Percentiles rank a stretch among this genome's conserved stretches.
These are phyloP conservation scores for Nothobranchius kuhntae DNA, from an alignment of 2,113 vertebrate genomes.

Conservation along the genomic window DNA sequence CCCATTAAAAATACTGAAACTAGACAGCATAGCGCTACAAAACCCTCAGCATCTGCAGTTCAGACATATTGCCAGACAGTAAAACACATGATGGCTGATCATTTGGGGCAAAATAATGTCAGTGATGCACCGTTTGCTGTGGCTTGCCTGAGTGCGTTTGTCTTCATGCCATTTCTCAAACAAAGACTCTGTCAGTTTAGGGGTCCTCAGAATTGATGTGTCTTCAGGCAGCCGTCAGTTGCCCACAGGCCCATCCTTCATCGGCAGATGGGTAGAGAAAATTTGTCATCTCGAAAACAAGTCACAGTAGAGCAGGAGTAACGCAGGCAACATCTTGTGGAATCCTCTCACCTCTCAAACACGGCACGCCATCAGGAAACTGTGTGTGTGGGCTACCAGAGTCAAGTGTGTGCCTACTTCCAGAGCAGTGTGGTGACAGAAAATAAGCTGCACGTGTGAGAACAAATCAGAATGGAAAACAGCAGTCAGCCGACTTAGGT, in stretches of 20 bases:
- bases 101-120: conserved; percentile 62
- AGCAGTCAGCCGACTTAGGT: conserved; percentile 2
- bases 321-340: conserved; percentile 37
- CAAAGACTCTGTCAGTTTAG: conserved; percentile 60
- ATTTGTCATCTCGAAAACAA: conserved; percentile 62
- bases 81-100: conserved; percentile 62
- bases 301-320: conserved; percentile 37
- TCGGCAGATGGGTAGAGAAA: conserved; percentile 63
- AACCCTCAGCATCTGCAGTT: conserved; percentile 27
- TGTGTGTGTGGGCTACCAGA: conserved; percentile 25
- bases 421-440: conserved; percentile 2
- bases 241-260: conserved; percentile 57
- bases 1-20: conserved; percentile 4
- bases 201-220: conserved; percentile 45
- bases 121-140: conserved; percentile 40
- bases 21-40: background rate
- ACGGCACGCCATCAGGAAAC: conserved; percentile 29
- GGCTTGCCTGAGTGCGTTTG: conserved; percentile 30
- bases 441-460: conserved; percentile 6
- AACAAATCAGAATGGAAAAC: conserved; percentile 13
- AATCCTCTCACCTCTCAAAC: conserved; percentile 42
- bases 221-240: conserved; percentile 50
- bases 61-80: conserved; percentile 56
- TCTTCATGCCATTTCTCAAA: conserved; percentile 53
- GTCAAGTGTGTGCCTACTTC: conserved; percentile 20